Evolutionary conservation across 2,888 invertebrate species (phyloP).

Genomic region (Oligia strigilis): DNA sequence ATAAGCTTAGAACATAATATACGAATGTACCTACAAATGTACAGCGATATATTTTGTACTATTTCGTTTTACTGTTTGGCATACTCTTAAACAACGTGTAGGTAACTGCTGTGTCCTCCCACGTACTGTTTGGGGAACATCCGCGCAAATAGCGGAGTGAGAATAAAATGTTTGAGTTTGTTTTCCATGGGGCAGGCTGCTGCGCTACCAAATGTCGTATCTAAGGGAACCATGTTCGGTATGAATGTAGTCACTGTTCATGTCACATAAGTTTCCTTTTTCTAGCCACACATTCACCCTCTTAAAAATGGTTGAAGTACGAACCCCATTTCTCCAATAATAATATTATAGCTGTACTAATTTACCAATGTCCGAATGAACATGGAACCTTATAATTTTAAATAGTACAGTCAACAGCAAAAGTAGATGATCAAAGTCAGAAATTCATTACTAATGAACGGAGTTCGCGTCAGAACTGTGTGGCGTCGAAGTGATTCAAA

Average conservation of each 20-base stretch:
- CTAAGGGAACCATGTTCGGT: too few species aligned
- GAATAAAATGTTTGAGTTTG: neutral
- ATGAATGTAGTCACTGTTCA: neutral
- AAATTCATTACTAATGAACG: too few species aligned
- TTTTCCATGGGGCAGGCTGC: neutral
- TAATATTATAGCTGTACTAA: neutral
- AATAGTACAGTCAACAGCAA: neutral
- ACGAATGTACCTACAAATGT: conserved; percentile 36
- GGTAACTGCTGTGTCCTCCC: neutral
- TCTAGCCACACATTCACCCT: too few species aligned
- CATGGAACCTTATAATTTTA: neutral
- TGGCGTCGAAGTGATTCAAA: too few species aligned
- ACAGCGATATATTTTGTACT: conserved; percentile 34
- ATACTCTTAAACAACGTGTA: neutral
- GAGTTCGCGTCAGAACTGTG: too few species aligned
- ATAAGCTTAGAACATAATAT: conserved; percentile 46
- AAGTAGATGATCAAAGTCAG: too few species aligned
- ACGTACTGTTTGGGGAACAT: neutral
- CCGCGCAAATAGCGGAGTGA: neutral
- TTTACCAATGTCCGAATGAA: too few species aligned
- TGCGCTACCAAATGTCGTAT: neutral
- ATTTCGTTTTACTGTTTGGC: conserved; percentile 25
- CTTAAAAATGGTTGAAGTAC: neutral
- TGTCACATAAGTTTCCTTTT: neutral
- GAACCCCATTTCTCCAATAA: neutral